These are phyloP conservation scores for Plebejus anna DNA, from an alignment of 2,888 invertebrate genomes.

Conservation along the genomic window DNA sequence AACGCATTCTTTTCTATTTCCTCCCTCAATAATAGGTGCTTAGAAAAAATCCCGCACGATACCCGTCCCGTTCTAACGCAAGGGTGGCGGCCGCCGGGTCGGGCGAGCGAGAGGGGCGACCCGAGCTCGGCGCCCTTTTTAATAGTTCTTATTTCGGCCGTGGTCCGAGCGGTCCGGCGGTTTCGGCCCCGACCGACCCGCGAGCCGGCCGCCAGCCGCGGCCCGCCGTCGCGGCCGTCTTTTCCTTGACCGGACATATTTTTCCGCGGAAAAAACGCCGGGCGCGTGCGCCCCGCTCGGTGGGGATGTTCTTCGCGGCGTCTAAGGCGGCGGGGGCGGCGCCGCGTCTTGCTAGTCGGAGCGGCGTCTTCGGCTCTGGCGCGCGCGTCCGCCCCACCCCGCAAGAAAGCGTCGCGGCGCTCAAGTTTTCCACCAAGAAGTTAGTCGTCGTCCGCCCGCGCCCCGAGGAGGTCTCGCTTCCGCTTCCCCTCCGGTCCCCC, in stretches of 20 bases:
- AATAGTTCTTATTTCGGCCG: slow-evolving; percentile 73
- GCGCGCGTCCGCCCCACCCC: slow-evolving; percentile 78
- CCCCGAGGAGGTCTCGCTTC: slow-evolving; percentile 77
- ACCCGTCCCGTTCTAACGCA: slow-evolving; percentile 67
- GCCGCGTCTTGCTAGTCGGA: slow-evolving; percentile 78
- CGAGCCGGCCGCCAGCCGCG: slow-evolving; percentile 47
- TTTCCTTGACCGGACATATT: slow-evolving; percentile 78
- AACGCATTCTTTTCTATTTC: slow-evolving; percentile 78
- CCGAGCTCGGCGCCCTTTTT: slow-evolving; percentile 66
- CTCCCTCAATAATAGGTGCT: slow-evolving; percentile 75
- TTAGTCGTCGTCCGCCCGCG: slow-evolving; percentile 80
- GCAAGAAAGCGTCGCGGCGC: slow-evolving; percentile 77
- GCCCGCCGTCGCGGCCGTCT: slow-evolving; percentile 58
- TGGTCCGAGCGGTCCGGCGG: slow-evolving; percentile 66
- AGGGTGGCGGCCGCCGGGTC: slow-evolving; percentile 63
- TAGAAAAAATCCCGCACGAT: slow-evolving; percentile 72
- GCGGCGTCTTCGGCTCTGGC: slow-evolving; percentile 76
- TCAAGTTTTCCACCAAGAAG: slow-evolving; percentile 81
- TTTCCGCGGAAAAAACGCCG: slow-evolving; percentile 78
- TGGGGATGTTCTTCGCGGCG: slow-evolving; percentile 77
- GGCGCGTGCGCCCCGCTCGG: slow-evolving; percentile 76
- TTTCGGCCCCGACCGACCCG: slow-evolving; percentile 44
- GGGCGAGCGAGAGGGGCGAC: slow-evolving; percentile 71
- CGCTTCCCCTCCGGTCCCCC: slow-evolving; percentile 56
- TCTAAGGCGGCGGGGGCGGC: slow-evolving; percentile 79